Conservation (phyloP, 1,140 invertebrate species). For the Drosophila ogumai region DNA sequence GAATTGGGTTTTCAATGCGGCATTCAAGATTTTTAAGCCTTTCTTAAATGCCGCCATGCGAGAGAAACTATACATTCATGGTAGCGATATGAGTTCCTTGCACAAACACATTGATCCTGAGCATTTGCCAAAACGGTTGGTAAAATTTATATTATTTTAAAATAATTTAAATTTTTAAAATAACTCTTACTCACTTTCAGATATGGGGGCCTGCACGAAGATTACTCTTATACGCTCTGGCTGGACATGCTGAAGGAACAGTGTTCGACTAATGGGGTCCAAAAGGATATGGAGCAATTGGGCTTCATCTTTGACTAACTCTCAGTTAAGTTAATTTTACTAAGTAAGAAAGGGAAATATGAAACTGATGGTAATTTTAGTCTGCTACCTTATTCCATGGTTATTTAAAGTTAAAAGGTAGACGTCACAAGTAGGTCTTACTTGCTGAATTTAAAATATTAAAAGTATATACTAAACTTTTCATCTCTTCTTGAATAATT, state of each 20-base stretch:
- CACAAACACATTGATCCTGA: conserved; percentile 90
- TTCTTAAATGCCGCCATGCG: conserved; percentile 89
- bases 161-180: background rate
- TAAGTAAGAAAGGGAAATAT: background rate
- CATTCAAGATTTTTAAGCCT: conserved; percentile 91
- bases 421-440: background rate
- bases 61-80: conserved; percentile 91
- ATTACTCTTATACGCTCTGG: conserved; percentile 90
- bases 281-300: conserved; percentile 88
- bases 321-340: background rate
- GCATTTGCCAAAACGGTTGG: conserved; percentile 88
- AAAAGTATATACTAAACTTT: background rate
- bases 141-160: background rate
- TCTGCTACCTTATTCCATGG: background rate
- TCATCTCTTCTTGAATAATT: background rate
- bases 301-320: conserved; percentile 84
- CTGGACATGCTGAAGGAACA: conserved; percentile 86
- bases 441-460: conserved; percentile 1
- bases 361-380: conserved; percentile 11
- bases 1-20: conserved; percentile 92
- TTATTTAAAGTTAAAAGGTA: background rate
- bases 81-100: conserved; percentile 90
- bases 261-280: conserved; percentile 86
- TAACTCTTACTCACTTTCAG: conserved; percentile 29
- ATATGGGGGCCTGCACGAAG: conserved; percentile 89